Conservation (phyloP, 1,140 invertebrate species). For the Ceratina japonica region DNA sequence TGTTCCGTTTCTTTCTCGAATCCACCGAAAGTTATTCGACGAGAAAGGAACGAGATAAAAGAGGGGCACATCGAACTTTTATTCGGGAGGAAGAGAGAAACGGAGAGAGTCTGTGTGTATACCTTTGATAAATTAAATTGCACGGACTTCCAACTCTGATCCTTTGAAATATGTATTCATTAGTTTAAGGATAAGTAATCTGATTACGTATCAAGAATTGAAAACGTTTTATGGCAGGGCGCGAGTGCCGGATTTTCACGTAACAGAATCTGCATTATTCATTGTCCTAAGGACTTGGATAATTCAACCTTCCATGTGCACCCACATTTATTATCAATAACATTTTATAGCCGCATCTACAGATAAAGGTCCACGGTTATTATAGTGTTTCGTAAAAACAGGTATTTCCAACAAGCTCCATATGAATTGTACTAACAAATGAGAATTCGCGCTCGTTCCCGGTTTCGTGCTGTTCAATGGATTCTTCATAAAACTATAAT, state of each 20-base stretch:
- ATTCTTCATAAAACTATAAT: conserved; percentile 35
- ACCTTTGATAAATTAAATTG: too few species aligned
- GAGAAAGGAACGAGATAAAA: background rate
- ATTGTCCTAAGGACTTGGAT: background rate
- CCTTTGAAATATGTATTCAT: too few species aligned
- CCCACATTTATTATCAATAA: too few species aligned
- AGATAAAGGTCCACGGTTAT: background rate
- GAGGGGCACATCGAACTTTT: background rate
- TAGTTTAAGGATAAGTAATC: too few species aligned
- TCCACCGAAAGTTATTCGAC: conserved; percentile 9
- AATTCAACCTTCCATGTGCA: background rate
- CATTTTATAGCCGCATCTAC: background rate
- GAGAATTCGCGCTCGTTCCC: conserved; percentile 9
- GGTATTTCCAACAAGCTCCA: background rate
- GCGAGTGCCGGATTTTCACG: too few species aligned
- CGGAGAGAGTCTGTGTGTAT: too few species aligned
- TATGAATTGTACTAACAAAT: conserved; percentile 14
- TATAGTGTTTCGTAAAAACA: background rate
- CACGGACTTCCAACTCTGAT: too few species aligned
- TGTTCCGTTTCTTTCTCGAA: conserved; percentile 18
- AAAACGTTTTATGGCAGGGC: too few species aligned
- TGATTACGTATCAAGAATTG: too few species aligned
- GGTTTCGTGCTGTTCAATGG: background rate
- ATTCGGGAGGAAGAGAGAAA: background rate
- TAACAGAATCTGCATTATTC: too few species aligned